These are phyloP conservation scores for Myopa testacea DNA, from an alignment of 2,888 invertebrate species.

Conservation along the genomic window DNA sequence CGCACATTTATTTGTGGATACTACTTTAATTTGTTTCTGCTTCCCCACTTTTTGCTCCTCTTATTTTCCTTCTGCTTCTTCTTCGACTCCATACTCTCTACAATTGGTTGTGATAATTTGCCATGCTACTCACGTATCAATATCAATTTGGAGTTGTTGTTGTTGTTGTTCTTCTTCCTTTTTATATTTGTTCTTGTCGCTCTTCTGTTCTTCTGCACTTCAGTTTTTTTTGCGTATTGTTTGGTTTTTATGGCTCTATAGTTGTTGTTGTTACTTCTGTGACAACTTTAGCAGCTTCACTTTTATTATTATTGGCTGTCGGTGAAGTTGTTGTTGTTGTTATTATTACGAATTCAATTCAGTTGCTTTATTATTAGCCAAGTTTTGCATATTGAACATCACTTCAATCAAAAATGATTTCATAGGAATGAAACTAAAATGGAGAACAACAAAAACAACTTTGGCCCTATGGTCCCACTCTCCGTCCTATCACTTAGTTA, in stretches of 20 bases:
- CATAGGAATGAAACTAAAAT: too few species aligned
- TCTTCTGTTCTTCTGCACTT: not conserved
- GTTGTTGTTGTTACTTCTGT: conserved; percentile 1
- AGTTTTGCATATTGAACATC: conserved; percentile 14
- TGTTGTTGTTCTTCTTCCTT: not conserved
- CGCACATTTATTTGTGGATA: not conserved
- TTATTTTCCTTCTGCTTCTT: not conserved
- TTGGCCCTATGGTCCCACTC: too few species aligned
- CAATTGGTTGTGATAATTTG: not conserved
- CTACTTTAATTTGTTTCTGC: not conserved
- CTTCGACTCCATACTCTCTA: not conserved
- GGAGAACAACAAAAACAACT: too few species aligned
- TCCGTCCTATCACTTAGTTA: too few species aligned
- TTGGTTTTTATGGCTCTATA: not conserved
- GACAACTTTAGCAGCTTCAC: not conserved
- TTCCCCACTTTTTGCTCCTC: not conserved
- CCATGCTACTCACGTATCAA: conserved; percentile 22
- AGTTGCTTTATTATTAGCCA: not conserved
- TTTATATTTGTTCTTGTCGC: not conserved
- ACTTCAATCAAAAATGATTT: conserved; percentile 3
- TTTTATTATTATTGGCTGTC: not conserved
- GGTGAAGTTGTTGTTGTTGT: not conserved
- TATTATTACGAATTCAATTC: not conserved
- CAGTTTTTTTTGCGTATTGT: not conserved
- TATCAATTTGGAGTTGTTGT: conserved; percentile 30